Evolutionary conservation across 2,113 vertebrate genomes (phyloP), one percentile per base, ranked within the genome.

Genomic region (Cyrtonyx montezumae): DNA sequence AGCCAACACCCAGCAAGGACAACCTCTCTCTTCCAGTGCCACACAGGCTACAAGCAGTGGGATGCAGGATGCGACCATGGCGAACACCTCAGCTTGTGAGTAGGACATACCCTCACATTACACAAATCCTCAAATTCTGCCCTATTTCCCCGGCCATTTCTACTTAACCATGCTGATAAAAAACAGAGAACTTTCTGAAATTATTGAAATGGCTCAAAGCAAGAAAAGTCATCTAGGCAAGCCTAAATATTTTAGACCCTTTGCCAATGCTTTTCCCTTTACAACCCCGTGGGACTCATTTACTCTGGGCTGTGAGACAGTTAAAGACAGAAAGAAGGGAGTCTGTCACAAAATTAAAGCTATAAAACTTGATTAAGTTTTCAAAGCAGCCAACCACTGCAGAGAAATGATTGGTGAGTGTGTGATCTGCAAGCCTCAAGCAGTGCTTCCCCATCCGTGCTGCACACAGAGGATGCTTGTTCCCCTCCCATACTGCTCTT

Each of bases 341-440:
- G 49, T 66, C 63, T 62, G 68, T 55, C 87, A 85, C 32, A 1
- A 94, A 95, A 95, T 93, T 87, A 93, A 95, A 93, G 90, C 90
- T 56, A 87, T 94, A 91, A 93, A 95, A 94, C 59, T 82, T 77
- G 26, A 89, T 91, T 42, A 92, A 85, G 79, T 87, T 95, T 89
- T 91, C 82, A 95, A 76, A 95, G 84, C 71, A 67, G 78, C 66
- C 81, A 62, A 37, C 12, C 78, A 85, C 68, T 23, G n/a, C 45
- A 62, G 75, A 82, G 70, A 68, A 91, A 84, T 58, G 81, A 76
- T 36, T 40, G 75, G 58, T 23, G 87, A 49, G 70, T 1, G 9
- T 69, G 85, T 51, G 66, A 82, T 25, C 59, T 49, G 40, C 56
- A 21, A 78, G 84, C 61, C 78, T 63, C 56, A 37, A 82, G 18